Conservation (phyloP, 2,113 vertebrate genomes). For the Cepphus grylle region DNA sequence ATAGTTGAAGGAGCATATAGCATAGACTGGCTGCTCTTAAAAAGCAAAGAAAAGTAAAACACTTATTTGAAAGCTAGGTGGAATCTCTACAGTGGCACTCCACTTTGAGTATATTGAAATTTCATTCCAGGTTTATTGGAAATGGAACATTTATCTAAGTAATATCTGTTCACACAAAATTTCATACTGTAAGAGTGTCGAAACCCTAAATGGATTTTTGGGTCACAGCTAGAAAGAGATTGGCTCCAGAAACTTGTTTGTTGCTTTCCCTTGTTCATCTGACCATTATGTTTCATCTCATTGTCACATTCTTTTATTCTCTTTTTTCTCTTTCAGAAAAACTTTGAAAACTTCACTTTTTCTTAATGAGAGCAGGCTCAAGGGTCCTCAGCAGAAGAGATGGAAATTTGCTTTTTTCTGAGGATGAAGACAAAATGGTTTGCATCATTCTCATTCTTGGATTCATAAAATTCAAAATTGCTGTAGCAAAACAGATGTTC, state of each 20-base stretch:
- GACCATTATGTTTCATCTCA: neutral
- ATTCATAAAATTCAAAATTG: neutral
- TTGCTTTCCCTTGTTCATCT: neutral
- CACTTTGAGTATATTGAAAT: neutral
- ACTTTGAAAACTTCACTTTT: neutral
- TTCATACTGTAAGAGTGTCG: neutral
- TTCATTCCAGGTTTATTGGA: neutral
- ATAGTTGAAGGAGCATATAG: neutral
- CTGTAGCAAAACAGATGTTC: neutral
- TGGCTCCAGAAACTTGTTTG: neutral
- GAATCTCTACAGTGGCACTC: neutral
- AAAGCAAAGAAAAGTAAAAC: neutral
- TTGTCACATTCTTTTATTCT: neutral
- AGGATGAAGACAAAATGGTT: neutral
- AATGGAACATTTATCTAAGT: neutral
- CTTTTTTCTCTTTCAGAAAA: neutral
- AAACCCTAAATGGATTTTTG: neutral
- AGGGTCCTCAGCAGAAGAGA: neutral
- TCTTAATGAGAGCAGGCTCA: neutral
- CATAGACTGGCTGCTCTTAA: neutral
- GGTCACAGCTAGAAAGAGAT: neutral
- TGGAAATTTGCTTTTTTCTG: neutral
- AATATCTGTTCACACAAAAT: neutral
- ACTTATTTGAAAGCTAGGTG: neutral
- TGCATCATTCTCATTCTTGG: neutral